Evolutionary conservation across 2,797 vertebrate genomes (phyloP), one percentile per base, ranked within the genome.

Genomic region (Sebastes iracundus): DNA sequence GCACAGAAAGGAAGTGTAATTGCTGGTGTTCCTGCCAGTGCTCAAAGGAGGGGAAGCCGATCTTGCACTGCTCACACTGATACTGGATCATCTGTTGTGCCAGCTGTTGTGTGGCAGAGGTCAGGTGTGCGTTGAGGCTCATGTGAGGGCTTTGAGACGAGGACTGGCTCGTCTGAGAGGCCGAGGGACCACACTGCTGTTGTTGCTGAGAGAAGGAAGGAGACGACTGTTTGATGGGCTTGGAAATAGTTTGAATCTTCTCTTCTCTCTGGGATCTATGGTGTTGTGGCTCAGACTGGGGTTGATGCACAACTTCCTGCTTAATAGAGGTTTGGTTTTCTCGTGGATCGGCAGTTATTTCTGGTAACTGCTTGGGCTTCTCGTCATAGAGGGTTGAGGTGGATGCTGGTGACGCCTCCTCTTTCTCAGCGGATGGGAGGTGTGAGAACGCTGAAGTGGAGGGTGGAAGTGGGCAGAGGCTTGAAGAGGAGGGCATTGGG

Each of bases 1-100:
- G 98, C 56, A 99, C 97, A 79, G 98, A 99, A 84, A 99, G 94
- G 90, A 99, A 99, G 92, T 99, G 99, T 78, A 99, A 96, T 89
- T 99, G 98, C 95, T 99, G 99, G 94, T 99, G 99, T 90, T 99
- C 99, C 87, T 99, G 99, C 99, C 99, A 99, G 92, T 99, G 98
- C 89, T 99, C 98, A 68, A 99, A 99, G 1, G 98, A 99, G 28
- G 98, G 98, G 85, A 99, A 99, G 6, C 97, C 98, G 88, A 99
- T 93, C 88, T 99, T 99, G 91, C 99, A 99, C 93, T 99, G 99
- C 92, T 99, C 98, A 90, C 99, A 99, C 95, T 99, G 99, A 95
- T 99, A 99, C 0, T 96, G 98, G 90, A 99, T 98, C 91, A 99
- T 95, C 90, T 99, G 98, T 87, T 99, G 98, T 91, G 97, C 96